Evolutionary conservation across 1,140 invertebrate species (phyloP).

Genomic region (Procambarus virginalis): DNA sequence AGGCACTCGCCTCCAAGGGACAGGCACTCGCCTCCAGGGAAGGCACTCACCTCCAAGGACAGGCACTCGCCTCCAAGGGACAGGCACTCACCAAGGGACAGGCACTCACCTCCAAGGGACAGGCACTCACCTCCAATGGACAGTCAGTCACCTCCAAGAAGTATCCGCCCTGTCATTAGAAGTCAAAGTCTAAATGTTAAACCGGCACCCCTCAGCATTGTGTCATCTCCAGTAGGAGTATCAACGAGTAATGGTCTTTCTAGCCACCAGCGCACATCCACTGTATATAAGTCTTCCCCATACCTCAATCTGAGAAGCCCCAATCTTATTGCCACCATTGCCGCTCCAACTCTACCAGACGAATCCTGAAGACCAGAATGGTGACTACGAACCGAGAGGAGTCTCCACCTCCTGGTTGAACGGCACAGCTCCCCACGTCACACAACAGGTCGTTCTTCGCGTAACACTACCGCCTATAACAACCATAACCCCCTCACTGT

Average conservation of each 20-base stretch:
- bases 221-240: conserved; percentile 1
- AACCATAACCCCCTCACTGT: background rate
- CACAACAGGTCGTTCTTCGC: background rate
- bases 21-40: too few relatives aligned
- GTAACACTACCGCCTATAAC: background rate
- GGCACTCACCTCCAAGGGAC: too few relatives aligned
- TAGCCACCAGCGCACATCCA: conserved; percentile 51
- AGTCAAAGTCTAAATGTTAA: conserved; percentile 69
- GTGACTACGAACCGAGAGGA: conserved; percentile 21
- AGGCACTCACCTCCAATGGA: too few relatives aligned
- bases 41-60: too few relatives aligned
- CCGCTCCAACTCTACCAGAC: conserved; percentile 65
- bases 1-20: too few relatives aligned
- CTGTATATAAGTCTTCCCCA: conserved; percentile 53
- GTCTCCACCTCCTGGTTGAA: conserved; percentile 33
- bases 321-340: conserved; percentile 70
- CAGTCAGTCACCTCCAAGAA: conserved; percentile 4
- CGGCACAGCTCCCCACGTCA: background rate
- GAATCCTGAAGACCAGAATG: conserved; percentile 46
- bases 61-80: too few relatives aligned
- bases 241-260: background rate
- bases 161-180: conserved; percentile 46
- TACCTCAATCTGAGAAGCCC: conserved; percentile 65
- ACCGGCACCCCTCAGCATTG: conserved; percentile 39
- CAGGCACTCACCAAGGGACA: too few relatives aligned